These are phyloP conservation scores for Poecilia gillii DNA, from an alignment of 2,797 vertebrate genomes.

Conservation along the genomic window DNA sequence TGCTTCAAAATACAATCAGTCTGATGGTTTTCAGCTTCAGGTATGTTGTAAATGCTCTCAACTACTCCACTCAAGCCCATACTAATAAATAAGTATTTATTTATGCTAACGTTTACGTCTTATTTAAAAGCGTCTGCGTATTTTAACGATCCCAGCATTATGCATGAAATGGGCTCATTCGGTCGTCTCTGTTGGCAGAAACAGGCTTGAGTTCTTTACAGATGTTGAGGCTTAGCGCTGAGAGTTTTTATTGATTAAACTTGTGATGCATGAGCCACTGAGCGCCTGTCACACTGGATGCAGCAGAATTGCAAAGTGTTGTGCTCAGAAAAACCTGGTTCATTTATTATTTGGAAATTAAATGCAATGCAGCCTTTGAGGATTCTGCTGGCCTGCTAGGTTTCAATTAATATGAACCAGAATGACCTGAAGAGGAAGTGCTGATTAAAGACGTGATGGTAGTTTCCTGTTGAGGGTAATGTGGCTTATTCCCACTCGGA, in stretches of 20 bases:
- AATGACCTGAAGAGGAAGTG: not conserved
- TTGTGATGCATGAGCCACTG: slow-evolving; percentile 27
- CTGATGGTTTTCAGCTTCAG: not conserved
- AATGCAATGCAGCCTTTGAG: slow-evolving; percentile 19
- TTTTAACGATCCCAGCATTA: not conserved
- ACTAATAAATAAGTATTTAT: not conserved
- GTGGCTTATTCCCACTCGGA: not conserved
- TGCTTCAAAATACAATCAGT: not conserved
- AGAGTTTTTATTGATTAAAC: slow-evolving; percentile 44
- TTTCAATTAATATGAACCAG: slow-evolving; percentile 11
- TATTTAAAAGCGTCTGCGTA: not conserved
- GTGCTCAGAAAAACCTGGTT: slow-evolving; percentile 19
- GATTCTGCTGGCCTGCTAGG: slow-evolving; percentile 3
- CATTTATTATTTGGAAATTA: slow-evolving; percentile 38
- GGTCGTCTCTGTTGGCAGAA: slow-evolving; percentile 1
- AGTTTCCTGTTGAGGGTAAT: not conserved
- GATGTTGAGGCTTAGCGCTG: slow-evolving; percentile 8
- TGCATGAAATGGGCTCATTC: slow-evolving; percentile 1
- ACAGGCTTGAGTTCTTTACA: slow-evolving; percentile 28
- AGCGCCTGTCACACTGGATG: slow-evolving; percentile 20
- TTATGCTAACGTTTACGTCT: not conserved
- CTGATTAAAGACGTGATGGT: not conserved
- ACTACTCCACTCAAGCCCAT: not conserved
- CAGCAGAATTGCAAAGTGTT: slow-evolving; percentile 31
- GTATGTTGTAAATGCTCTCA: not conserved